These are phyloP conservation scores for Ciconia stormi DNA, from an alignment of 2,113 vertebrate genomes.

Conservation along the genomic window DNA sequence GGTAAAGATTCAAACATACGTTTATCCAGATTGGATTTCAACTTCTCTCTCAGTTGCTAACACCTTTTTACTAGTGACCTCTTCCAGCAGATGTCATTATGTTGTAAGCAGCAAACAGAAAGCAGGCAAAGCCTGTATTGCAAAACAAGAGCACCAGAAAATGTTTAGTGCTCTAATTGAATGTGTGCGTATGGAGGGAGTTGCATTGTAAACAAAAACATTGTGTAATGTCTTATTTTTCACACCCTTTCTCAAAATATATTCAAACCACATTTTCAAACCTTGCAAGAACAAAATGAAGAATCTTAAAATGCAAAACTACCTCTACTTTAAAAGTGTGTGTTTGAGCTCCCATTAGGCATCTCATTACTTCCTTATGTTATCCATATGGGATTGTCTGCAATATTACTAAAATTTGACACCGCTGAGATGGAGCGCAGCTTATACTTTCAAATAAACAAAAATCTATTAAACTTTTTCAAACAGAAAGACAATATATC, in stretches of 20 bases:
- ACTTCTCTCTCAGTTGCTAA: constrained; percentile 69
- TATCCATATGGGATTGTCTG: not conserved
- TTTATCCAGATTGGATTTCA: constrained; percentile 70
- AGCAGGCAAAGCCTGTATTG: constrained; percentile 2
- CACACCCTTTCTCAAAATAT: constrained; percentile 36
- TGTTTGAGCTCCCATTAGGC: not conserved
- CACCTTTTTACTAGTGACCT: constrained; percentile 66
- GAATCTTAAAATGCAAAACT: constrained; percentile 29
- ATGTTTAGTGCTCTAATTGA: constrained; percentile 4
- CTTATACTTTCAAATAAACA: constrained; percentile 36
- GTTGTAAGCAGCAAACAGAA: constrained; percentile 62
- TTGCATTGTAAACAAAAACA: constrained; percentile 5
- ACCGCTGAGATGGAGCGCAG: constrained; percentile 12
- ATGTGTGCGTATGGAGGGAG: not conserved
- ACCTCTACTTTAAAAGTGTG: constrained; percentile 18
- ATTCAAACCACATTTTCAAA: constrained; percentile 45
- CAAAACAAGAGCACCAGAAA: constrained; percentile 31
- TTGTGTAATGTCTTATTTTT: constrained; percentile 31
- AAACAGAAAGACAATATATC: not conserved
- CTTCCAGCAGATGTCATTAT: constrained; percentile 66
- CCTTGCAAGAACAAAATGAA: constrained; percentile 16
- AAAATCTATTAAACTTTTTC: not conserved
- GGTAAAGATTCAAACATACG: constrained; percentile 60
- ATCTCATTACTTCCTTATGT: constrained; percentile 5
- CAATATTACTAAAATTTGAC: constrained; percentile 32